Base-by-base conservation (phyloP, 2,888 invertebrate genomes). In the Malthinus flaveolus region DNA sequence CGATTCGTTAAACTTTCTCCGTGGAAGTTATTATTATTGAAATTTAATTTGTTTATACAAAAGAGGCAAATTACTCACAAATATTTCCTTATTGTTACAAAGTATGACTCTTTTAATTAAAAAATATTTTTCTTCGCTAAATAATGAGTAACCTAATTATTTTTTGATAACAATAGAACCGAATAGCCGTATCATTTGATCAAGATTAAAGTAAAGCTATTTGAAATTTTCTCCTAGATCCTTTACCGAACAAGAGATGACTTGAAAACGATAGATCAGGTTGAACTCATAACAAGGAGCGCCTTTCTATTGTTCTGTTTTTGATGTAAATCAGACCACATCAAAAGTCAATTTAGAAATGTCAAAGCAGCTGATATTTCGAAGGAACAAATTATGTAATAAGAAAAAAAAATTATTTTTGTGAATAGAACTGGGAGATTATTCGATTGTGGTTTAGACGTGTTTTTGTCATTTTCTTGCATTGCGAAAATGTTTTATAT, bases 301-400 rank as follows among this genome's bases (percentile, higher is more conserved):
- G 55, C 51, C 51, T 46, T 42, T 46, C 63, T 48, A 67, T 68
- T 68, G 67, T 68, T 68, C 66, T 66, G 61, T 49, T 60, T 57
- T 51, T 56, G 63, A 68, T 67, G 68, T 66, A 68, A 68, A 68
- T 67, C 68, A 67, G 62, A 60, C 64, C 64, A 65, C 61, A 65
- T 67, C 65, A 67, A 67, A 68, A 68, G 63, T 68, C 68, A 67
- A 67, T 68, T 68, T 66, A 64, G 60, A 67, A 66, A 68, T 65
- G 68, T 68, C 67, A 67, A 65, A 68, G 51, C 60, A 53, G 56
- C 59, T 49, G 56, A 60, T 64, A 64, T 60, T 62, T 23, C 61
- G 53, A 55, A 63, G 61, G 61, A 62, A 66, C 60, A 61, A 67
- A 61, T 63, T 65, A 63, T 52, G 63, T 61, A 68, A 65, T 66